Evolutionary conservation across 2,113 vertebrate genomes (phyloP).

Genomic region (Lepus americanus): DNA sequence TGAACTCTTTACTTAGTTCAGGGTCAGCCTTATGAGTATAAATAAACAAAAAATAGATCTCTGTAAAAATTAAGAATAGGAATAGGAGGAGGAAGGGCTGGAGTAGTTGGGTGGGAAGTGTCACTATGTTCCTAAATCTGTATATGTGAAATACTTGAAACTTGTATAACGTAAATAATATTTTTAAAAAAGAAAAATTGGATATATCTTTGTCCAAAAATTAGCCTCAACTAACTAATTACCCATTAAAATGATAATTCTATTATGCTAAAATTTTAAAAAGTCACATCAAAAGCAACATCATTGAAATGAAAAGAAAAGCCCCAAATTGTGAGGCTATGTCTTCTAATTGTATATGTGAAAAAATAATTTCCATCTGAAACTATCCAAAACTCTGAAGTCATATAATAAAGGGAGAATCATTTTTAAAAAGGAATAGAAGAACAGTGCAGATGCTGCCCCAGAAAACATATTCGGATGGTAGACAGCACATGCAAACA

Average conservation of each 20-base stretch:
- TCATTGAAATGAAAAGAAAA: slow-evolving; percentile 14
- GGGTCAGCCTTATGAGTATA: too few species aligned
- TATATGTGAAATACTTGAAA: too few species aligned
- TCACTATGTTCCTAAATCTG: too few species aligned
- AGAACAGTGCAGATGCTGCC: not conserved
- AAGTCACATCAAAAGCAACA: not conserved
- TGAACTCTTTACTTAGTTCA: too few species aligned
- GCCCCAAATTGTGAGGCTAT: not conserved
- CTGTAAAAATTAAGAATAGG: too few species aligned
- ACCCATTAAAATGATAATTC: not conserved
- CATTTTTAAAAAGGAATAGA: not conserved
- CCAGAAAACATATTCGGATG: not conserved
- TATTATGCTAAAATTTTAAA: not conserved
- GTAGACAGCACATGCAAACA: not conserved
- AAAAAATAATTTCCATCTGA: not conserved
- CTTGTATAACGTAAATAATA: too few species aligned
- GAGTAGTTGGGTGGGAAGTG: too few species aligned
- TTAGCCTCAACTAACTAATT: not conserved
- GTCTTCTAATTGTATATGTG: not conserved
- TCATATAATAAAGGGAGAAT: not conserved
- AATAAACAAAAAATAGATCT: too few species aligned
- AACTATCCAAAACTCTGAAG: not conserved
- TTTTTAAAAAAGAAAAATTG: not conserved
- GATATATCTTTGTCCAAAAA: not conserved
- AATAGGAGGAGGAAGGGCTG: too few species aligned